These are phyloP conservation scores for Phaonia tiefii DNA, from an alignment of 2,888 invertebrate species.

Conservation along the genomic window DNA sequence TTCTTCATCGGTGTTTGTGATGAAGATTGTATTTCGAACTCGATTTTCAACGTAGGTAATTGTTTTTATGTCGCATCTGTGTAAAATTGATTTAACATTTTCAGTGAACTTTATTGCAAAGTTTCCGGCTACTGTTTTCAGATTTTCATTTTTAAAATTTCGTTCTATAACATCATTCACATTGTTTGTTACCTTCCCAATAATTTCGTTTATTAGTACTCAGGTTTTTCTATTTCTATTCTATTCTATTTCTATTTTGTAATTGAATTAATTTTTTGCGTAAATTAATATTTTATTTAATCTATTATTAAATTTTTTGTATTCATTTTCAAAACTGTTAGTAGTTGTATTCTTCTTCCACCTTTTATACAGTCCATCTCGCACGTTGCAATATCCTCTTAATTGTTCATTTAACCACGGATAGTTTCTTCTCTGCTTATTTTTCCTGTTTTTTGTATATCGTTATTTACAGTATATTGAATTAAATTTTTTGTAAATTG, in stretches of 20 bases:
- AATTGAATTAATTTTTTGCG: neutral
- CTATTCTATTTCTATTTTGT: neutral
- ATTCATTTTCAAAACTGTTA: neutral
- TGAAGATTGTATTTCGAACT: too few relatives aligned
- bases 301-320: constrained; percentile 5
- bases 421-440: neutral
- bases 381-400: neutral
- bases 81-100: neutral
- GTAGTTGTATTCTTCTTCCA: neutral
- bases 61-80: neutral
- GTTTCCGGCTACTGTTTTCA: neutral
- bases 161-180: neutral
- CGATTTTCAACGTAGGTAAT: neutral
- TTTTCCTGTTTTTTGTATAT: neutral
- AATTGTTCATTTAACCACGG: neutral
- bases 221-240: neutral
- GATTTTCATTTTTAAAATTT: constrained; percentile 9
- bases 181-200: neutral
- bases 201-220: neutral
- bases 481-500: too few relatives aligned
- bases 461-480: too few relatives aligned
- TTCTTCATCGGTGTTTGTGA: neutral
- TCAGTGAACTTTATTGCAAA: constrained; percentile 11
- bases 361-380: neutral
- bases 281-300: neutral